phyloP scores from a whole-genome alignment of 2,113 vertebrate genomes.

The Pholis gunnellus region DNA sequence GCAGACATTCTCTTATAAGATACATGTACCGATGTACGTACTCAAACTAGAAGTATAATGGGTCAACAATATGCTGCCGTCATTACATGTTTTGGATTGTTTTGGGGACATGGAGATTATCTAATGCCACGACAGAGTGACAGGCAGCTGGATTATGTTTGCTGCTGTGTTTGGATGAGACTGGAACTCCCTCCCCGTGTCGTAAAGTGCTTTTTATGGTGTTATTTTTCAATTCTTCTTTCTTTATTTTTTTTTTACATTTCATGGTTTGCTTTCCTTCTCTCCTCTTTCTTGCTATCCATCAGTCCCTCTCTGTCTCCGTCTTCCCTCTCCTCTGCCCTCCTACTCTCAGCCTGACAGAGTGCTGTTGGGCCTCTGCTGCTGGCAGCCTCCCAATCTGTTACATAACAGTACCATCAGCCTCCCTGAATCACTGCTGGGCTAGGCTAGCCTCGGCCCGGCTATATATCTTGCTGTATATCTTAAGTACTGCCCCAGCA shows the following conservation, averaged over 20 bases:
- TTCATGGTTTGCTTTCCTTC: slow-evolving; percentile 2
- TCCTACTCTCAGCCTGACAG: slow-evolving; percentile 67
- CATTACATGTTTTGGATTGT: not conserved
- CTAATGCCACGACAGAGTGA: not conserved
- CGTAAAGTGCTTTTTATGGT: not conserved
- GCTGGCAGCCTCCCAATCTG: slow-evolving; percentile 68
- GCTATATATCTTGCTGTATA: slow-evolving; percentile 15
- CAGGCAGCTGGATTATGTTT: slow-evolving; percentile 49
- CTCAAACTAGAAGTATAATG: not conserved
- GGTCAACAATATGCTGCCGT: not conserved
- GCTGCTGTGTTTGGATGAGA: slow-evolving; percentile 42
- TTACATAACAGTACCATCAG: slow-evolving; percentile 81
- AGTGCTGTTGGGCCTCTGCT: slow-evolving; percentile 68
- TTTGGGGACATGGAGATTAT: slow-evolving; percentile 13
- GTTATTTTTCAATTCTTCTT: not conserved
- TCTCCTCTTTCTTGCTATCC: slow-evolving; percentile 24
- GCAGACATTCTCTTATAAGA: not conserved
- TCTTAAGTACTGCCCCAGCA: slow-evolving; percentile 23
- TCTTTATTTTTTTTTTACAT: not conserved
- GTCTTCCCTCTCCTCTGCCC: slow-evolving; percentile 33
- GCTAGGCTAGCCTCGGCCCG: slow-evolving; percentile 13
- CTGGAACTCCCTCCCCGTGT: slow-evolving; percentile 3
- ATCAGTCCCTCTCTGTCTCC: slow-evolving; percentile 34
- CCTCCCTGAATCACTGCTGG: slow-evolving; percentile 67
- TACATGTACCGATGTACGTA: not conserved